These are phyloP conservation scores for Perizoma flavofasciatum DNA, from an alignment of 2,888 invertebrate species.

Conservation along the genomic window DNA sequence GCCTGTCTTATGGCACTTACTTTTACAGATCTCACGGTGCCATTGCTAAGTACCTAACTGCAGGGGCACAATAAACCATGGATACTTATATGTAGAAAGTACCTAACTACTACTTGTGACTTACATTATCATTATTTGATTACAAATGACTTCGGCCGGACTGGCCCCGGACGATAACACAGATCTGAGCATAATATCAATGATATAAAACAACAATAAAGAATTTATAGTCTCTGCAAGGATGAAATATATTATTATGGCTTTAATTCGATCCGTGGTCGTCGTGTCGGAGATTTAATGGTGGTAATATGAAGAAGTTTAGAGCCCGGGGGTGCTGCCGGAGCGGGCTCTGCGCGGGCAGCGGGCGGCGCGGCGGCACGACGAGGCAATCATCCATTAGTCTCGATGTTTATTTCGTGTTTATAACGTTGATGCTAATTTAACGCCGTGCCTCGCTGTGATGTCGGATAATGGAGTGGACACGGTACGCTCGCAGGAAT, in stretches of 20 bases:
- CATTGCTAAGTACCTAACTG: conserved; percentile 1
- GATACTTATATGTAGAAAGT: too few relatives aligned
- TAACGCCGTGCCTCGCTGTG: conserved; percentile 53
- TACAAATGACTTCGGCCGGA: conserved; percentile 26
- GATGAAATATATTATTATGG: conserved; percentile 67
- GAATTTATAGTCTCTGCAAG: conserved; percentile 61
- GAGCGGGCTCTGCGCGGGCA: conserved; percentile 29
- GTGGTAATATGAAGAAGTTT: conserved; percentile 45
- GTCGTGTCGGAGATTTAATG: conserved; percentile 43
- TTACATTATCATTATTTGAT: conserved; percentile 41
- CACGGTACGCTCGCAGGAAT: conserved; percentile 41
- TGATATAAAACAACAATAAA: conserved; percentile 71
- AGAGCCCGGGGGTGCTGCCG: conserved; percentile 35
- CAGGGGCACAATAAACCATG: too few relatives aligned
- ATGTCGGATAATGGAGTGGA: conserved; percentile 56
- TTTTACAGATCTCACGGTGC: conserved; percentile 21
- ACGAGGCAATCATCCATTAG: conserved; percentile 72
- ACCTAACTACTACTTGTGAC: too few relatives aligned
- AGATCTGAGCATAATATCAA: conserved; percentile 62
- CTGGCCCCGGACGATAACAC: conserved; percentile 36
- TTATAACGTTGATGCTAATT: conserved; percentile 70
- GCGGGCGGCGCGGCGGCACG: conserved; percentile 22
- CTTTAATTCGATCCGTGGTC: conserved; percentile 54
- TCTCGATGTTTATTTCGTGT: conserved; percentile 76
- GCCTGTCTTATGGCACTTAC: conserved; percentile 34